These are phyloP conservation scores for Glyphotaelius pellucidus DNA, from an alignment of 2,888 invertebrate genomes.

Conservation along the genomic window DNA sequence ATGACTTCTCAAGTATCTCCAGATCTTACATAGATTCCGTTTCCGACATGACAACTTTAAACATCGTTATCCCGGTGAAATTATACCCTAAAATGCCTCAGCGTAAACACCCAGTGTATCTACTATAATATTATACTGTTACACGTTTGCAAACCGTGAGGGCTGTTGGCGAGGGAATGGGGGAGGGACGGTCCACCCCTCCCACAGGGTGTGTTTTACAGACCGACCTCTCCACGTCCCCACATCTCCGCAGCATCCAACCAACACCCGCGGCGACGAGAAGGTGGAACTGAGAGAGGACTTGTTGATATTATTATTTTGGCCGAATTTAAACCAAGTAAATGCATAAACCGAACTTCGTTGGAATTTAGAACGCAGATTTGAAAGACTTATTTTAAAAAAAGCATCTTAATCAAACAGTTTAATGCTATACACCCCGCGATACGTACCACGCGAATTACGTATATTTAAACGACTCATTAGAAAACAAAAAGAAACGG, in stretches of 20 bases:
- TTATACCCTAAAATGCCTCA: too few species aligned
- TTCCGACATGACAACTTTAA: too few species aligned
- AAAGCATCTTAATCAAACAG: too few species aligned
- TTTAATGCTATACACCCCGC: too few species aligned
- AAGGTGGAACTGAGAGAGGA: not conserved
- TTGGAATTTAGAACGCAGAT: too few species aligned
- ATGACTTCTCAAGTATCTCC: too few species aligned
- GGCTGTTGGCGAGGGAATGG: not conserved
- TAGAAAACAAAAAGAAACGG: too few species aligned
- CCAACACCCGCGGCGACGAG: constrained; percentile 28
- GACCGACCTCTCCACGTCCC: constrained; percentile 1
- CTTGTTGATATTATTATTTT: constrained; percentile 27
- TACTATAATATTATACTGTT: not conserved
- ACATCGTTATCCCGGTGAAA: too few species aligned
- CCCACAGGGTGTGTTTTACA: constrained; percentile 14
- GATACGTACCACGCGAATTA: too few species aligned
- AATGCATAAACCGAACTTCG: not conserved
- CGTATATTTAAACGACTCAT: too few species aligned
- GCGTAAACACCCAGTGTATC: not conserved
- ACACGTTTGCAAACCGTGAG: not conserved
- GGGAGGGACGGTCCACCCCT: not conserved
- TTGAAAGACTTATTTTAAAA: too few species aligned
- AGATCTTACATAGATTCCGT: too few species aligned
- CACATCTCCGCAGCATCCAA: constrained; percentile 2
- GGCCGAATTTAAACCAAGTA: not conserved